Evolutionary conservation across 1,140 invertebrate species (phyloP).

Genomic region (Archivesica marissinica): DNA sequence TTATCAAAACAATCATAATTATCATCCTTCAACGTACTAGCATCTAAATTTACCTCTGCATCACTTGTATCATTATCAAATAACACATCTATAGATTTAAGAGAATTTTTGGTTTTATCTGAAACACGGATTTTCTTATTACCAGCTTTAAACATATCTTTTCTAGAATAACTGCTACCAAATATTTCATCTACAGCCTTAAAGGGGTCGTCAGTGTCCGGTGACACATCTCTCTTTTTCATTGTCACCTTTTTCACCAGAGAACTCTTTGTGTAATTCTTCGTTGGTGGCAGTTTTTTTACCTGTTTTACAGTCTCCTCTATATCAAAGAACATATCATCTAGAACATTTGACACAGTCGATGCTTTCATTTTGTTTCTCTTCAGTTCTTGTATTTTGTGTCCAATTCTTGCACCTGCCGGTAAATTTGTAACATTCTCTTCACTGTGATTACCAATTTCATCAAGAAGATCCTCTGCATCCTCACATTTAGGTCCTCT

Average conservation of each 20-base stretch:
- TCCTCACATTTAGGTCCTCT: not conserved
- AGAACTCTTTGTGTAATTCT: conserved; percentile 1
- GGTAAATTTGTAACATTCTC: not conserved
- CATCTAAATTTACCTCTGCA: conserved; percentile 18
- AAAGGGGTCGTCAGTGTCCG: conserved; percentile 8
- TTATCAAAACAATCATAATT: conserved; percentile 50
- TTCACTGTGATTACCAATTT: not conserved
- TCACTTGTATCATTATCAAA: not conserved
- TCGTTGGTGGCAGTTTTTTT: conserved; percentile 44
- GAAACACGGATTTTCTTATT: not conserved
- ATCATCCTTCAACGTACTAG: conserved; percentile 50
- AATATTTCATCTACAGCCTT: conserved; percentile 39
- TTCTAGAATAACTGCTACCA: not conserved
- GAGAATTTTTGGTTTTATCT: not conserved
- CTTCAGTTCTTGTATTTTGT: not conserved
- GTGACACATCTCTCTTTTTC: not conserved
- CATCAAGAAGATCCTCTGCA: conserved; percentile 4
- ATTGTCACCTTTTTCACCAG: not conserved
- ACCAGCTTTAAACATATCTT: not conserved
- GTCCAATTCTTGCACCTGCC: not conserved
- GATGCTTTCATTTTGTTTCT: not conserved
- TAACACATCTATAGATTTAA: not conserved
- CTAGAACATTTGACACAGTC: conserved; percentile 20
- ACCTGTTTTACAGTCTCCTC: not conserved
- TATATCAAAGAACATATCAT: conserved; percentile 43